A percentile compares a stretch with the other conserved stretches of the same genome.
Conservation (phyloP, 2,797 vertebrate species). For the Erethizon dorsatum region DNA sequence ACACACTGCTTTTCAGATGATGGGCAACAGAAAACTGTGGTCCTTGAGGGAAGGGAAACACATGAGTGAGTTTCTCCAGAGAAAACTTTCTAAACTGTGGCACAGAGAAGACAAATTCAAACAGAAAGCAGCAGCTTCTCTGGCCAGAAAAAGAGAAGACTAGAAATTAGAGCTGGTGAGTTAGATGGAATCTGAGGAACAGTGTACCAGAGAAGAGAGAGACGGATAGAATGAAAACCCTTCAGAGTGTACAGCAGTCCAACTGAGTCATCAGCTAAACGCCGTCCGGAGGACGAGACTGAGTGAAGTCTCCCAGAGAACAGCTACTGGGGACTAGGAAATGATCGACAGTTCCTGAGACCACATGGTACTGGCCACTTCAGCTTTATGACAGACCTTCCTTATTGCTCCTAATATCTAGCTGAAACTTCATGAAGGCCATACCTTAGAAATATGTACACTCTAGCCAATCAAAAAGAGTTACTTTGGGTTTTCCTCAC, state of each 20-base stretch:
- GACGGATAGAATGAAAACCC: background rate
- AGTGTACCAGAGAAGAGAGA: background rate
- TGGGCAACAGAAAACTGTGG: background rate
- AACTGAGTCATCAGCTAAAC: background rate
- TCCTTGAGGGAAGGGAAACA: background rate
- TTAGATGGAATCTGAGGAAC: background rate
- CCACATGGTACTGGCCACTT: background rate
- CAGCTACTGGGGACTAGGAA: background rate
- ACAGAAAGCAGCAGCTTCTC: background rate
- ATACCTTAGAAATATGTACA: background rate
- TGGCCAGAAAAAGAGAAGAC: background rate
- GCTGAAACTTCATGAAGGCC: background rate
- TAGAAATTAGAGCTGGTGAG: background rate
- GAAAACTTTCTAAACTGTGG: background rate
- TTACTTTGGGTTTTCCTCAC: background rate
- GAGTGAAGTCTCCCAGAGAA: background rate
- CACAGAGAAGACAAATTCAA: background rate
- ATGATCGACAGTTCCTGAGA: background rate
- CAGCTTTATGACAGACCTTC: background rate
- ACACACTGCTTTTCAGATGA: background rate
- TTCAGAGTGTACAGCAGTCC: fast-evolving
- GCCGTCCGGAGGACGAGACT: background rate
- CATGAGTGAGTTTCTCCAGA: background rate
- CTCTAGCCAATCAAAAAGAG: background rate
- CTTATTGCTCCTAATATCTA: background rate